These are phyloP conservation scores for Nothobranchius furzeri DNA, from an alignment of 2,113 vertebrate species.

Conservation along the genomic window DNA sequence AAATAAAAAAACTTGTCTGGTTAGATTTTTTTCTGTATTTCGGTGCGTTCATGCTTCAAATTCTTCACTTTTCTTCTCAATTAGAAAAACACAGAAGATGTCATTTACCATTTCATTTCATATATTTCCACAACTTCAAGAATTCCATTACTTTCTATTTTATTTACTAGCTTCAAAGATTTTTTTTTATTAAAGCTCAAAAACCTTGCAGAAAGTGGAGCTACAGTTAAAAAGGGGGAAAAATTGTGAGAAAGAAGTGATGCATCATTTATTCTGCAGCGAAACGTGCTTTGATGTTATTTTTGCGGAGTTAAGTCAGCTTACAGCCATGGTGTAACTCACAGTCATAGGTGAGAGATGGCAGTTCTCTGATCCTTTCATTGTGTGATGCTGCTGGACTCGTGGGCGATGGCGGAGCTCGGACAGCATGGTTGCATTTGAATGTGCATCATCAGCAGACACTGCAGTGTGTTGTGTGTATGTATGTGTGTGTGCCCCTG, in stretches of 20 bases:
- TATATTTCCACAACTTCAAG: slow-evolving; percentile 61
- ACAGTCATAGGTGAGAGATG: slow-evolving; percentile 48
- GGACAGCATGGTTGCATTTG: slow-evolving; percentile 54
- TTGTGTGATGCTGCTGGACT: slow-evolving; percentile 51
- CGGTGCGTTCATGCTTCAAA: slow-evolving; percentile 28
- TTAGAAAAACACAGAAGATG: slow-evolving; percentile 24
- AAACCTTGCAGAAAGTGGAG: slow-evolving; percentile 57
- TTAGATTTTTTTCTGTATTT: slow-evolving; percentile 18
- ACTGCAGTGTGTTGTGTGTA: not conserved
- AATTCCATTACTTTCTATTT: slow-evolving; percentile 65
- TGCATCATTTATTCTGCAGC: slow-evolving; percentile 41
- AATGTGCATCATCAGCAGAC: slow-evolving; percentile 62
- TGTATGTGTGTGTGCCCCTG: slow-evolving; percentile 15
- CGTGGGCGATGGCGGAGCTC: slow-evolving; percentile 49
- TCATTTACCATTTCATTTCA: slow-evolving; percentile 68
- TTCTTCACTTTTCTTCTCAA: slow-evolving; percentile 19
- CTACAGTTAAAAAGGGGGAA: slow-evolving; percentile 51
- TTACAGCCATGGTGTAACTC: slow-evolving; percentile 40
- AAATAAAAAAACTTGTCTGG: slow-evolving; percentile 39
- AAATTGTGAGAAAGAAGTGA: slow-evolving; percentile 3
- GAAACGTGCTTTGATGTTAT: slow-evolving; percentile 70
- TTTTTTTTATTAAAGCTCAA: slow-evolving; percentile 45
- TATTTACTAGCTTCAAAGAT: slow-evolving; percentile 72
- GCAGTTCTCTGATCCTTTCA: slow-evolving; percentile 45
- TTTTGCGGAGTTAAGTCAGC: slow-evolving; percentile 61